These are phyloP conservation scores for Formica selysi DNA, from an alignment of 1,140 invertebrate species.

Conservation along the genomic window DNA sequence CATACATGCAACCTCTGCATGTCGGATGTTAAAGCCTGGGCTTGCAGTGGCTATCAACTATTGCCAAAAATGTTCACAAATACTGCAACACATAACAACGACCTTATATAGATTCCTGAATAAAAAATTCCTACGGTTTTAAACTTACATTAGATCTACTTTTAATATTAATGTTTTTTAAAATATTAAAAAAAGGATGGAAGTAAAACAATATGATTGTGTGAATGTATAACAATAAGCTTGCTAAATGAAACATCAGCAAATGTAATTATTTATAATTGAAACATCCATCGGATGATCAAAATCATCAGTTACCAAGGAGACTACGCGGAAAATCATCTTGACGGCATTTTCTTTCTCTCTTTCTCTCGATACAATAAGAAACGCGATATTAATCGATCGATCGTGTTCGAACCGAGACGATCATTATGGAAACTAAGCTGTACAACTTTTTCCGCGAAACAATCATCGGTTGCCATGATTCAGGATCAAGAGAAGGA, in stretches of 20 bases:
- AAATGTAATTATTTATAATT: constrained; percentile 32
- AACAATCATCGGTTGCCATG: constrained; percentile 59
- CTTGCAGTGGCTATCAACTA: neutral
- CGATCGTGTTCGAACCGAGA: constrained; percentile 49
- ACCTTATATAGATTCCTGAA: neutral
- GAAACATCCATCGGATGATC: constrained; percentile 13
- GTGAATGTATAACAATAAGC: neutral
- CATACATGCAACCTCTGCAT: neutral
- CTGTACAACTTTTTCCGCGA: constrained; percentile 58
- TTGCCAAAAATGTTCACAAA: neutral
- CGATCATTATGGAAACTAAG: constrained; percentile 63
- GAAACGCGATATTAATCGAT: constrained; percentile 70
- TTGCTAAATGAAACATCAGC: constrained; percentile 22
- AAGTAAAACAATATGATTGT: neutral
- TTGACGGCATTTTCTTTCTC: constrained; percentile 48
- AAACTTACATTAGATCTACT: neutral
- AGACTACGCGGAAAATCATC: constrained; percentile 66
- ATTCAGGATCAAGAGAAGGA: constrained; percentile 66
- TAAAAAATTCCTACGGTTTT: neutral
- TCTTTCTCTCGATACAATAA: constrained; percentile 55
- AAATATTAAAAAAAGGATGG: constrained; percentile 1
- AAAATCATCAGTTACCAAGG: constrained; percentile 53
- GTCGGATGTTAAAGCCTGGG: neutral
- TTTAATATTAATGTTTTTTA: neutral
- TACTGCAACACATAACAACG: neutral